A percentile compares a stretch with the other conserved stretches of the same genome.
phyloP scores from a whole-genome alignment of 2,888 invertebrate genomes.

The Acanthopleura granulata region DNA sequence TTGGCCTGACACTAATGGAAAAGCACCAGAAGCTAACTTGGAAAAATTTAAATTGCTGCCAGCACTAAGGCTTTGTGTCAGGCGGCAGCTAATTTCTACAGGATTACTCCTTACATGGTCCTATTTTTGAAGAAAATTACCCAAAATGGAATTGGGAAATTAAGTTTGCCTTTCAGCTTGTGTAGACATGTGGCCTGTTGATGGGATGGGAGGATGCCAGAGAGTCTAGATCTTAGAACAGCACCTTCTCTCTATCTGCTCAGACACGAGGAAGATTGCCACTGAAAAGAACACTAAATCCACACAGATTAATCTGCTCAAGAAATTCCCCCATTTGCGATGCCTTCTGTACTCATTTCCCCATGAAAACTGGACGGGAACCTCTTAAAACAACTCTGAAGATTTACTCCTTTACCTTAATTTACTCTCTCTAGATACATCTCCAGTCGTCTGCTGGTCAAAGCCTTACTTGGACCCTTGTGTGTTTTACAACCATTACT shows the following conservation, averaged over 20 bases:
- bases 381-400: too few relatives aligned
- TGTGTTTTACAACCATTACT: too few relatives aligned
- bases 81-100: slow-evolving; percentile 13
- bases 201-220: slow-evolving; percentile 4
- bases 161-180: slow-evolving; percentile 19
- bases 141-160: slow-evolving; percentile 20
- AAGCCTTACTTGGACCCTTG: too few relatives aligned
- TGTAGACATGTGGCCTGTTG: slow-evolving; percentile 9
- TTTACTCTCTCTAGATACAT: too few relatives aligned
- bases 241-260: not conserved
- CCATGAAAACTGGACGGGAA: too few relatives aligned
- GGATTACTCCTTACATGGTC: slow-evolving; percentile 18
- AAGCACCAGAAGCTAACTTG: slow-evolving; percentile 17
- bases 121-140: slow-evolving; percentile 20
- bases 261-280: not conserved
- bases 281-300: not conserved
- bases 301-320: not conserved
- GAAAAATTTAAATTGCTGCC: slow-evolving; percentile 21
- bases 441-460: too few relatives aligned
- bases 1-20: slow-evolving; percentile 13
- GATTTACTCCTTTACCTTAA: too few relatives aligned
- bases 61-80: slow-evolving; percentile 4
- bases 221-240: not conserved
- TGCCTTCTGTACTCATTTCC: too few relatives aligned
- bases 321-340: too few relatives aligned